phyloP scores from a whole-genome alignment of 2,113 vertebrate species.

The Eubucco bourcierii region DNA sequence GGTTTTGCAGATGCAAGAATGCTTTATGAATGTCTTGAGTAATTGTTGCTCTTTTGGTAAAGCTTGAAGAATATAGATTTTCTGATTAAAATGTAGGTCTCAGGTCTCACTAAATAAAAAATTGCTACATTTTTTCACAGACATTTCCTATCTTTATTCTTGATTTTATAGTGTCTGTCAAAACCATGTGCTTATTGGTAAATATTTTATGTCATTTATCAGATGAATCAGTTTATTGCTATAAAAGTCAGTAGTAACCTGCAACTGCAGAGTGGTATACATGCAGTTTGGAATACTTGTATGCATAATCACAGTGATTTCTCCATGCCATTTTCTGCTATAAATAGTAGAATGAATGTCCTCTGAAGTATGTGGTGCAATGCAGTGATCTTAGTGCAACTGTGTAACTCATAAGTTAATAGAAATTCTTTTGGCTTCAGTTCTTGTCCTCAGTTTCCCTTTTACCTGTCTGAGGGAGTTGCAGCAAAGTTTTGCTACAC shows the following conservation, averaged over 20 bases:
- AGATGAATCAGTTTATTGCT: background rate
- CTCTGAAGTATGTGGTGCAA: background rate
- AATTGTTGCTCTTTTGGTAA: background rate
- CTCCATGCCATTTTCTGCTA: background rate
- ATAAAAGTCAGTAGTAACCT: background rate
- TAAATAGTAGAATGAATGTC: background rate
- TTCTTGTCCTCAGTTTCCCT: background rate
- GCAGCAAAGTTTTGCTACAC: background rate
- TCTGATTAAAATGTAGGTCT: background rate
- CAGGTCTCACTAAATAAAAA: background rate
- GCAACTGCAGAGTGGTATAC: background rate
- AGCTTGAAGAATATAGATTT: background rate
- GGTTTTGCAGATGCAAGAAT: background rate
- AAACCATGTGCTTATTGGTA: background rate
- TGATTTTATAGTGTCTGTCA: background rate
- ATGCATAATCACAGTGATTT: background rate
- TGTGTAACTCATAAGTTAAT: background rate
- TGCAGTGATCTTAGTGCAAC: background rate
- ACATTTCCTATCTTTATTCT: background rate
- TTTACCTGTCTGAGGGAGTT: background rate
- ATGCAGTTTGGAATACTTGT: background rate
- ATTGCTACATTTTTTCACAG: background rate
- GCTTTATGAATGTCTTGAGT: background rate
- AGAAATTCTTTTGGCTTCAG: background rate
- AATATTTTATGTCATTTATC: background rate